phyloP scores from a whole-genome alignment of 2,797 vertebrate species.

The Bovichtus variegatus region DNA sequence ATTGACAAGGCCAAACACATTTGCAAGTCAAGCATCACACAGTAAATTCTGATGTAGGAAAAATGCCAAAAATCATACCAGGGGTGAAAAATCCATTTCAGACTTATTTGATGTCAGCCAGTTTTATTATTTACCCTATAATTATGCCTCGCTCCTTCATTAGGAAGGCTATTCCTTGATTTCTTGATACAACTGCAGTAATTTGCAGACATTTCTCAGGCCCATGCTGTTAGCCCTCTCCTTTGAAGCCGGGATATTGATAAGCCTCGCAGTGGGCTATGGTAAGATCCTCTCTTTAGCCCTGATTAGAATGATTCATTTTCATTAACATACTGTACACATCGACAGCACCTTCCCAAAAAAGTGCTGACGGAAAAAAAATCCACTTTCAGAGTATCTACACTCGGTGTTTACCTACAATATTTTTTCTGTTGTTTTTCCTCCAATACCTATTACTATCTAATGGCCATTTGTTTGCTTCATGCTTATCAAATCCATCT shows the following conservation, averaged over 20 bases:
- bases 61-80: constrained; percentile 31
- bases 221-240: constrained; percentile 47
- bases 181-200: constrained; percentile 41
- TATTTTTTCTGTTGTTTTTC: constrained; percentile 3
- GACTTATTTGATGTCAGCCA: constrained; percentile 52
- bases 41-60: constrained; percentile 28
- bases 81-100: constrained; percentile 44
- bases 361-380: constrained; percentile 5
- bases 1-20: constrained; percentile 36
- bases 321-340: constrained; percentile 60
- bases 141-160: constrained; percentile 56
- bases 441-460: constrained; percentile 16
- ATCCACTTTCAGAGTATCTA: not conserved
- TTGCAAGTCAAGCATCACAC: constrained; percentile 19
- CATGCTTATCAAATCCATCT: constrained; percentile 2
- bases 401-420: not conserved
- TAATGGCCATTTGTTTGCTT: constrained; percentile 17
- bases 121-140: constrained; percentile 63
- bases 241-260: constrained; percentile 75
- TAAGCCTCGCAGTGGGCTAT: constrained; percentile 62
- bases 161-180: constrained; percentile 42
- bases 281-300: constrained; percentile 66
- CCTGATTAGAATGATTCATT: constrained; percentile 65
- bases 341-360: constrained; percentile 7
- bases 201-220: constrained; percentile 65